These are phyloP conservation scores for Pseudorasbora parva DNA, from an alignment of 2,113 vertebrate species.

Conservation along the genomic window DNA sequence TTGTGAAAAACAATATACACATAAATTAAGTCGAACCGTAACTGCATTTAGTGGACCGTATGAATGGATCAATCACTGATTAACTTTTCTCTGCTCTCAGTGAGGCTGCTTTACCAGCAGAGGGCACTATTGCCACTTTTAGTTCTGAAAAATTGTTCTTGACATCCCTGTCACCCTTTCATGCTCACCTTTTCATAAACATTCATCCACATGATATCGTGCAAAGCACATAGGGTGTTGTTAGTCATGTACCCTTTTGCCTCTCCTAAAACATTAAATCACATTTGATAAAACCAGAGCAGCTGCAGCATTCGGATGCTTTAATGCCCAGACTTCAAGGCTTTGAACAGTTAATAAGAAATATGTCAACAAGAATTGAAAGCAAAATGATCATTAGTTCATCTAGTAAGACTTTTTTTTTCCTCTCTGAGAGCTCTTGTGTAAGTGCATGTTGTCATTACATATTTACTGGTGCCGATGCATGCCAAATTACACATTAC, in stretches of 20 bases:
- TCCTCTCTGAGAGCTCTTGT: background rate
- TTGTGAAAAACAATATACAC: background rate
- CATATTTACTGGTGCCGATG: background rate
- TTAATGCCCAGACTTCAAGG: background rate
- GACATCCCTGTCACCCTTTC: conserved; percentile 26
- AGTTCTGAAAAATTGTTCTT: background rate
- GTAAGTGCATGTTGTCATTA: conserved; percentile 14
- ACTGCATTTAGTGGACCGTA: no score
- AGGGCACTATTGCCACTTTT: conserved; percentile 32
- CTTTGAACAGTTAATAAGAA: conserved; percentile 22
- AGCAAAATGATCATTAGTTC: background rate
- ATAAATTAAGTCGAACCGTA: background rate
- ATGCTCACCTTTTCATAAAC: conserved; percentile 14
- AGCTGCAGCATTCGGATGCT: background rate
- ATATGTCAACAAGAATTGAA: conserved; percentile 22
- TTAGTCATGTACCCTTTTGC: conserved; percentile 17
- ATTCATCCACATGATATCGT: background rate
- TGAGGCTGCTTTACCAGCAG: conserved; percentile 29
- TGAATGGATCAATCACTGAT: no score
- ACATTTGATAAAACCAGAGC: background rate
- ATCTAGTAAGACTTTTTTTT: background rate
- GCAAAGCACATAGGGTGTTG: background rate
- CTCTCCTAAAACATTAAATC: conserved; percentile 13
- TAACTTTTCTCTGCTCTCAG: background rate
- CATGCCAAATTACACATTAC: conserved; percentile 15